Conservation (phyloP, 1,140 invertebrate species). For the Rhopalosiphum padi region DNA sequence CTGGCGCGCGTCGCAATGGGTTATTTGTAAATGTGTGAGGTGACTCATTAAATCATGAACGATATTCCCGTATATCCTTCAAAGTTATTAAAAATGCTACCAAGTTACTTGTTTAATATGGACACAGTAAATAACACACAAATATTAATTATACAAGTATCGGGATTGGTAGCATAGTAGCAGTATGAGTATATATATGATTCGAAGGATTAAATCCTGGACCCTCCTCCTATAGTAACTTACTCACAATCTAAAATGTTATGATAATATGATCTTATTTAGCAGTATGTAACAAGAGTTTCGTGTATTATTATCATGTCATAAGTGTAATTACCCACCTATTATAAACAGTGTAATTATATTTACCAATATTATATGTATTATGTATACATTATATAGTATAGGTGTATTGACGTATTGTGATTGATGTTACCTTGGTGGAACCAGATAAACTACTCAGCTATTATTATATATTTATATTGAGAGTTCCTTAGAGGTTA, state of each 20-base stretch:
- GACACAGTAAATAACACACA: not conserved
- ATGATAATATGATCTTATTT: not conserved
- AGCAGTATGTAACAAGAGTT: not conserved
- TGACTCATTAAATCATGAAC: not conserved
- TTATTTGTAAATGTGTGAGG: slow-evolving; percentile 5
- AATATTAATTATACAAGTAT: not conserved
- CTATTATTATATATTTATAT: not conserved
- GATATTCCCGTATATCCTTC: not conserved
- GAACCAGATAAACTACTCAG: not conserved
- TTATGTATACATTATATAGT: not conserved
- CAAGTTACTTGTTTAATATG: not conserved
- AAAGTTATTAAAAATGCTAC: not conserved
- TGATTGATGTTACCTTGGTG: not conserved
- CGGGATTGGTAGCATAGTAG: not conserved
- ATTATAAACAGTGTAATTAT: not conserved
- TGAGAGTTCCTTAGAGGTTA: not conserved
- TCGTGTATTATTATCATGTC: not conserved
- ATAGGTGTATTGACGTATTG: not conserved
- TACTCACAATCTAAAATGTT: not conserved
- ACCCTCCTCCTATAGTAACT: not conserved
- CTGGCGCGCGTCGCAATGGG: not conserved
- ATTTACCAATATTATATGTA: not conserved
- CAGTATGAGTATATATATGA: not conserved
- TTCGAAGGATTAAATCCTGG: not conserved
- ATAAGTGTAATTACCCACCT: not conserved